These are phyloP conservation scores for Notarius quadriscutis DNA, from an alignment of 2,113 vertebrate species.

Conservation along the genomic window DNA sequence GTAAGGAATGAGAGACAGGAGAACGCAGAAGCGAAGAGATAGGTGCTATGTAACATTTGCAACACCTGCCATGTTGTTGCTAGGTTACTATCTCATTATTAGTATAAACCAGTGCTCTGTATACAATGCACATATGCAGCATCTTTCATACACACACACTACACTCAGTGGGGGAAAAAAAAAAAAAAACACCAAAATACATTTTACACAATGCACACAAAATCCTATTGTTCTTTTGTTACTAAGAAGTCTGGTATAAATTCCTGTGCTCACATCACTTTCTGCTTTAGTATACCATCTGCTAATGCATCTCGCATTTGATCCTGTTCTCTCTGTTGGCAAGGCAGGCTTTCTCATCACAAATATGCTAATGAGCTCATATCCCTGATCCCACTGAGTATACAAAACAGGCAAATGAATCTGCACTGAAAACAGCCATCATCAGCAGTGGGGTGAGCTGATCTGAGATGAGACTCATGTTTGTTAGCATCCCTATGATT, in stretches of 20 bases:
- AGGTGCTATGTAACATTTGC: conserved; percentile 42
- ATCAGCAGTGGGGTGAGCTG: conserved; percentile 59
- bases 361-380: conserved; percentile 53
- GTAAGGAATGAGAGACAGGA: conserved; percentile 28
- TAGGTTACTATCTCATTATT: conserved; percentile 49
- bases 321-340: conserved; percentile 33
- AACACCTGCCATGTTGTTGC: conserved; percentile 52
- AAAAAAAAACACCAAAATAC: conserved; percentile 11
- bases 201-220: conserved; percentile 16
- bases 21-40: conserved; percentile 1
- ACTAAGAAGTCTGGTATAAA: conserved; percentile 34
- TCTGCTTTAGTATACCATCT: conserved; percentile 60
- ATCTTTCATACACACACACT: conserved; percentile 5
- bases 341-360: conserved; percentile 52
- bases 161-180: background rate
- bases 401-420: conserved; percentile 55
- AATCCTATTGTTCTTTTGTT: conserved; percentile 21
- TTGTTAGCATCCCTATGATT: conserved; percentile 61
- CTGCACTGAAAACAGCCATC: conserved; percentile 52
- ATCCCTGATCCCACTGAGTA: conserved; percentile 48
- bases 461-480: conserved; percentile 62
- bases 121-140: conserved; percentile 30
- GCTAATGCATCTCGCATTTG: conserved; percentile 58
- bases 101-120: conserved; percentile 17
- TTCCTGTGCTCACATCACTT: conserved; percentile 55